Percentiles rank a stretch among this genome's conserved stretches.
Evolutionary conservation across 2,797 vertebrate genomes (phyloP).

Genomic region (Capromys pilorides): DNA sequence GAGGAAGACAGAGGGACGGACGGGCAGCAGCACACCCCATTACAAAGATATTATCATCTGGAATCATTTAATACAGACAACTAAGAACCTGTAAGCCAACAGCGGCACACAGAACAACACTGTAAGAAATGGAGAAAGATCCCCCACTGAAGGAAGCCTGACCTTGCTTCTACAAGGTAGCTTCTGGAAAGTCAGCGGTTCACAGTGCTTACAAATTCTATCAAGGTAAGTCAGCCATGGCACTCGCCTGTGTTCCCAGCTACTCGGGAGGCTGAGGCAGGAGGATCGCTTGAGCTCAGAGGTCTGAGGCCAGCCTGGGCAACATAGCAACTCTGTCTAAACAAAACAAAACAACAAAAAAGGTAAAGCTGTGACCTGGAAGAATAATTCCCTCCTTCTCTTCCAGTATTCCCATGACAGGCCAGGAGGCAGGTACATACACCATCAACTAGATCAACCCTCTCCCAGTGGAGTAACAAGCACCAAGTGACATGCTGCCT

Average conservation of each 20-base stretch:
- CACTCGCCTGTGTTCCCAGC: not conserved
- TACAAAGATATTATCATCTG: not conserved
- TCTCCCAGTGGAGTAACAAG: not conserved
- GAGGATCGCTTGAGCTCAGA: not conserved
- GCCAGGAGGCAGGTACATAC: not conserved
- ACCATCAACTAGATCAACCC: fast-evolving
- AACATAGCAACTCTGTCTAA: not conserved
- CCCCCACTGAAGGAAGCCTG: not conserved
- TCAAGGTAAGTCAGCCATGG: not conserved
- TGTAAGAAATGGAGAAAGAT: fast-evolving
- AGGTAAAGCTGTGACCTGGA: not conserved
- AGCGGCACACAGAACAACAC: fast-evolving
- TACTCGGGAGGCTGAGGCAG: not conserved
- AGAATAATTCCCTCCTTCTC: not conserved
- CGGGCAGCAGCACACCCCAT: too few relatives aligned
- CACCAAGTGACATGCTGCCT: too few relatives aligned
- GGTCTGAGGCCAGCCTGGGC: not conserved
- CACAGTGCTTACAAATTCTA: not conserved
- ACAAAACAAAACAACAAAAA: not conserved
- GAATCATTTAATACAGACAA: not conserved
- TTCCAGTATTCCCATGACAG: not conserved
- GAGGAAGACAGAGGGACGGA: not conserved
- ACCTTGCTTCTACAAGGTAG: not conserved
- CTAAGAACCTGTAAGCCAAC: not conserved
- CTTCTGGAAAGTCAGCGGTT: not conserved